Evolutionary conservation across 1,140 invertebrate genomes (phyloP), one percentile per base, ranked within the genome.

Genomic region (Diorhabda sublineata): DNA sequence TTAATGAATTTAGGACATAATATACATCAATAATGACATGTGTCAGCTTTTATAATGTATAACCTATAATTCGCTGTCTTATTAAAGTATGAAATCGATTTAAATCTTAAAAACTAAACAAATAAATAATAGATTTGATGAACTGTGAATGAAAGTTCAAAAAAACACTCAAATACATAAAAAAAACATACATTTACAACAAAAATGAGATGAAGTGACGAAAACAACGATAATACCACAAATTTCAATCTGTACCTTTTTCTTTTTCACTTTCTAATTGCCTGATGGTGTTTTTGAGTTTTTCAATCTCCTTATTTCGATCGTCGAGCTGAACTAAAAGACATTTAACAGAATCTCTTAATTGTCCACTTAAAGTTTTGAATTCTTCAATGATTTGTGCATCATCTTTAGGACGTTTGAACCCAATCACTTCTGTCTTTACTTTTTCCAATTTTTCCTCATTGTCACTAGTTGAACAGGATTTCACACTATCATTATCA

Each of bases 221-320:
- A 7, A 77, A 66, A 69, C 76, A 79, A 58, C 69, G 9, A 57
- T 81, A 71, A 72, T 78, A 81, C 26, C 79, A 69, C 62, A 64
- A 74, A 65, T 75, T 72, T 70, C 66, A 26, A 69, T 75, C 42
- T 78, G n/a, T 67, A 67, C 65, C 65, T 67, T 67, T 67, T 59
- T 67, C 42, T 66, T 73, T 74, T 56, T 72, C 70, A 42, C 62
- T 61, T 47, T 77, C 74, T 43, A 76, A 67, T n/a, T 69, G 44
- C 42, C 68, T 71, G 7, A 77, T 73, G 42, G 68, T 69, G 3
- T 57, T 61, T 63, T 73, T 77, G 3, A 77, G 59, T 44, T 69
- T 56, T 9, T 71, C 71, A 64, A 76, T 74, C 61, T 74, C 73
- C 43, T 59, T 73, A 45, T 75, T 73, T 61, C 73, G 68, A 56